Percentiles rank a stretch among this genome's conserved stretches.
Evolutionary conservation across 2,797 vertebrate species (phyloP).

Genomic region (Acanthurus leucopareius): DNA sequence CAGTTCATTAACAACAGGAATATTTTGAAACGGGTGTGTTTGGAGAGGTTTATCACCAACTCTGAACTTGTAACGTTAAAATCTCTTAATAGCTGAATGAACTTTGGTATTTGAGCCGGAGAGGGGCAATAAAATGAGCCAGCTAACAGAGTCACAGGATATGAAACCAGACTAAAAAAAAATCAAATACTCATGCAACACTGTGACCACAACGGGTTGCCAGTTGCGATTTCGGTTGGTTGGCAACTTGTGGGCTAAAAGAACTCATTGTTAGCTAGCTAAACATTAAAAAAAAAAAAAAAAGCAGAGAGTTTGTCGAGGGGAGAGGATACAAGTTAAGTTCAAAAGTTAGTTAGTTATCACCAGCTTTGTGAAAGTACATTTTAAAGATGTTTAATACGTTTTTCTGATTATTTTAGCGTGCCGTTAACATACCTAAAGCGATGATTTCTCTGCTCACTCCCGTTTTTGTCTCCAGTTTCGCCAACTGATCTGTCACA

Average conservation of each 20-base stretch:
- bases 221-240: neutral
- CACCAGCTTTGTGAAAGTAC: neutral
- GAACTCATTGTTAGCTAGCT: neutral
- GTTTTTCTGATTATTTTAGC: fast-evolving
- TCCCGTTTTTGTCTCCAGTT: constrained; percentile 88
- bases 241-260: neutral
- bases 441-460: constrained; percentile 87
- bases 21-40: constrained; percentile 12
- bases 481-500: constrained; percentile 84
- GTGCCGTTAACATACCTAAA: constrained; percentile 82
- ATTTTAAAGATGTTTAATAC: no score
- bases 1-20: constrained; percentile 40
- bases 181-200: neutral
- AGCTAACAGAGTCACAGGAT: constrained; percentile 15
- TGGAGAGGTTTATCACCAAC: neutral
- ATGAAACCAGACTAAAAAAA: constrained; percentile 24
- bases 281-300: neutral
- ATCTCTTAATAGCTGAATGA: constrained; percentile 25
- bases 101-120: constrained; percentile 49
- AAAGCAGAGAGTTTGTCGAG: neutral
- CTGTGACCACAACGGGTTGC: constrained; percentile 19
- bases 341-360: no score
- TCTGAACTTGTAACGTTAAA: neutral
- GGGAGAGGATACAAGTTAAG: neutral
- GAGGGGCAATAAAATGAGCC: constrained; percentile 32